Evolutionary conservation across 2,113 vertebrate species (phyloP), one percentile per base, ranked within the genome.

Genomic region (Cynoglossus semilaevis): DNA sequence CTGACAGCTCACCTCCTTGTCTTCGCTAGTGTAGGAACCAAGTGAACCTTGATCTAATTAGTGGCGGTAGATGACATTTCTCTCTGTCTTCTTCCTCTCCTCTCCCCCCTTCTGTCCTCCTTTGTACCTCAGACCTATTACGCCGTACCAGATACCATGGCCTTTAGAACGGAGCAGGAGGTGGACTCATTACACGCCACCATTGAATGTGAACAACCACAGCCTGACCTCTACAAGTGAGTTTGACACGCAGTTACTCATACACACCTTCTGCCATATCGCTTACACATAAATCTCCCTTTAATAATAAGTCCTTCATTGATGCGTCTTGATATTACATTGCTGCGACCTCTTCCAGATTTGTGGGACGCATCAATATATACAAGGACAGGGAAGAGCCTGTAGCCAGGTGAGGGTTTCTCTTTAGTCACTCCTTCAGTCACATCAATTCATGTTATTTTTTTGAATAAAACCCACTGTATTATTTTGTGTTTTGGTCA

Each of bases 181-280:
- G 88, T 99, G 0, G 94, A 95, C 49, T 88, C 90, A 2, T 77
- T 99, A 9, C 94, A 95, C 2, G 96, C 96, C 69, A 98, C 94
- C 29, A 94, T 99, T 78, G 97, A 99, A 92, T 99, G 97, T 85
- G 96, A 98, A 91, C 97, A 98, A 88, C 97, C 97, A 5, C 96
- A 99, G 83, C 96, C 96, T 34, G 97, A 99, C 87, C 95, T 98
- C 80, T 99, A 99, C 92, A 99, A 94, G 97, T 98, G 88, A 94
- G 95, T 79, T 55, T 36, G 38, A 19, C 15, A 68, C 53, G 55
- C 36, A 29, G 22, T 45, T 38, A 41, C 38, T 41, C 43, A 10
- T 11, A 2, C 59, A 42, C 16, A 52, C 38, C 48, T 43, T 40
- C 53, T 17, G 40, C 44, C 53, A 19, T 22, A 42, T 70, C 47